These are phyloP conservation scores for Oryctes rhinoceros DNA, from an alignment of 1,140 invertebrate genomes.

Conservation along the genomic window DNA sequence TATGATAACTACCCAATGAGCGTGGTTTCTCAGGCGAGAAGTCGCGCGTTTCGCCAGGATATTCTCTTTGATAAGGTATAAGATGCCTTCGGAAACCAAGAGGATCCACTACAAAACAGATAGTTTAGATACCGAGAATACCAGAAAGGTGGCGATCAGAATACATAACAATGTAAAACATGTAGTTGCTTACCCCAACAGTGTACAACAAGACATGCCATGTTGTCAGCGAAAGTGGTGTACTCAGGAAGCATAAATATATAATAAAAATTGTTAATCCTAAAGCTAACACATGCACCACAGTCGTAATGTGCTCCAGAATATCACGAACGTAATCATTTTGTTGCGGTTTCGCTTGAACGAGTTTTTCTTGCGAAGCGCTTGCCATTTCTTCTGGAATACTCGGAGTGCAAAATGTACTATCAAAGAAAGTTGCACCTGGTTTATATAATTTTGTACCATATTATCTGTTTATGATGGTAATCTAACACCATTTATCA, in stretches of 20 bases:
- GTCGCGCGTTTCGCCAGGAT: constrained; percentile 22
- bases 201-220: constrained; percentile 40
- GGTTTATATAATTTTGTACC: not conserved
- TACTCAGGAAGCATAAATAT: constrained; percentile 20
- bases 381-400: not conserved
- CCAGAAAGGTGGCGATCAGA: not conserved
- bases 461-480: constrained; percentile 10
- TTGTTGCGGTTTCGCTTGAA: not conserved
- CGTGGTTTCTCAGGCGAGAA: not conserved
- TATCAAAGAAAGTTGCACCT: not conserved
- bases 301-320: constrained; percentile 36
- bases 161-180: not conserved
- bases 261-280: constrained; percentile 17
- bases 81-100: constrained; percentile 10
- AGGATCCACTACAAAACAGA: constrained; percentile 34
- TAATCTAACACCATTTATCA: constrained; percentile 2
- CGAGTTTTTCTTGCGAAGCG: not conserved
- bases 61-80: constrained; percentile 34
- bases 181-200: constrained; percentile 23
- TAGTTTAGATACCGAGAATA: not conserved
- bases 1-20: constrained; percentile 24
- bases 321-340: constrained; percentile 4
- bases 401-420: not conserved
- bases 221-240: not conserved
- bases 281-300: constrained; percentile 9